phyloP scores from a whole-genome alignment of 92 coral and sea anemone species.

The Blastomussa wellsi region DNA sequence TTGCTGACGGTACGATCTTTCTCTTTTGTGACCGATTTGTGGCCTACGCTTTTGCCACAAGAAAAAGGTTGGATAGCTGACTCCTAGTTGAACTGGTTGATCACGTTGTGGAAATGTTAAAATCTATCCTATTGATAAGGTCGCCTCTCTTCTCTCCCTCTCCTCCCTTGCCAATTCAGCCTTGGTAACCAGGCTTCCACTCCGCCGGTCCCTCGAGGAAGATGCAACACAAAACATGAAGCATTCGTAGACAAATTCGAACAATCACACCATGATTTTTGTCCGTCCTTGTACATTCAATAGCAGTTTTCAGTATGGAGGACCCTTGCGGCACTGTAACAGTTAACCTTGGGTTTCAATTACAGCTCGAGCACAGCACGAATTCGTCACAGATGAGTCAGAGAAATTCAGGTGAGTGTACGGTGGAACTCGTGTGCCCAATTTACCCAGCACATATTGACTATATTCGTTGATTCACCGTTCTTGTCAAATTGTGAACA shows the following conservation, averaged over 20 bases:
- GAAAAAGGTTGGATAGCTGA: too few species aligned
- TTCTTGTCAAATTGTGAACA: not conserved
- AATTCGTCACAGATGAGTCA: slow-evolving; percentile 49
- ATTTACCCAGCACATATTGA: not conserved
- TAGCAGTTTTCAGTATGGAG: slow-evolving; percentile 51
- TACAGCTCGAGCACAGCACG: slow-evolving; percentile 77
- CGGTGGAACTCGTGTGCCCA: too few species aligned
- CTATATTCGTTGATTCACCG: too few species aligned
- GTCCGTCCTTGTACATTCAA: slow-evolving; percentile 1
- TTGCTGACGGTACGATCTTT: too few species aligned
- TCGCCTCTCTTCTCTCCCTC: too few species aligned
- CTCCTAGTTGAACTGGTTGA: too few species aligned
- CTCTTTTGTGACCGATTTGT: too few species aligned
- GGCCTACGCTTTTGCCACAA: too few species aligned
- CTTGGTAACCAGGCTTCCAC: slow-evolving; percentile 17
- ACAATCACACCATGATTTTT: not conserved
- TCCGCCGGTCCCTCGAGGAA: not conserved
- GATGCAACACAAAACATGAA: not conserved
- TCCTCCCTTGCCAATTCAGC: not conserved
- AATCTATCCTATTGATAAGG: too few species aligned
- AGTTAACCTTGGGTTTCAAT: slow-evolving; percentile 62
- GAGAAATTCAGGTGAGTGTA: slow-evolving; percentile 18
- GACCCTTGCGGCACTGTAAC: slow-evolving; percentile 67
- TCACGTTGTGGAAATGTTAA: too few species aligned
- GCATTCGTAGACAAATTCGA: not conserved